Evolutionary conservation across 2,888 invertebrate species (phyloP).

Genomic region (Synergus umbraculus): DNA sequence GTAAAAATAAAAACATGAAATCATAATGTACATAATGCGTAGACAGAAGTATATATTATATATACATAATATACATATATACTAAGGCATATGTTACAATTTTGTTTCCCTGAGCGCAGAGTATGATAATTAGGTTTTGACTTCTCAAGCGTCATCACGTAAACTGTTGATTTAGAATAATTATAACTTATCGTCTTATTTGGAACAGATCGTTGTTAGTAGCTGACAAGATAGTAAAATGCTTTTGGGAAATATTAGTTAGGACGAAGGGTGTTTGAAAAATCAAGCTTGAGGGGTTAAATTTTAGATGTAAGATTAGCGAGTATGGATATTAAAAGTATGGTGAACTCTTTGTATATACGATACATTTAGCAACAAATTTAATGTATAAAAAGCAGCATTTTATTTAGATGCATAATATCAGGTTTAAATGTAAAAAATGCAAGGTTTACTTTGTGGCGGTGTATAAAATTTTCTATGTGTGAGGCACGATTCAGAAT

Average conservation of each 20-base stretch:
- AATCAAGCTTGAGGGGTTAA: constrained; percentile 49
- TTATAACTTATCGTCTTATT: constrained; percentile 24
- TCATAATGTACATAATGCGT: constrained; percentile 67
- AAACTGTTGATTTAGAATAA: neutral
- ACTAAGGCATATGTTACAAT: constrained; percentile 46
- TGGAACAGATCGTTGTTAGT: neutral
- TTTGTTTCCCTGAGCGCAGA: constrained; percentile 56
- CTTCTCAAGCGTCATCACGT: constrained; percentile 15
- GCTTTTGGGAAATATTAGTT: constrained; percentile 51
- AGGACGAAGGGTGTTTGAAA: constrained; percentile 19
- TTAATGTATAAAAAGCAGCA: constrained; percentile 61
- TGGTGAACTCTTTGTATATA: constrained; percentile 62
- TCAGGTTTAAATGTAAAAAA: constrained; percentile 56
- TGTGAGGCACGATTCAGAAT: constrained; percentile 5
- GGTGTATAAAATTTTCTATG: constrained; percentile 45
- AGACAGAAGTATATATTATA: constrained; percentile 57
- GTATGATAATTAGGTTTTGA: constrained; percentile 59
- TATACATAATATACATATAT: constrained; percentile 45
- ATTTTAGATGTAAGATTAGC: constrained; percentile 43
- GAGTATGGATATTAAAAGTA: constrained; percentile 49
- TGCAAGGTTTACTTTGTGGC: constrained; percentile 45
- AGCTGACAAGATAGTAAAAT: constrained; percentile 5
- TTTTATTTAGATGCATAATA: constrained; percentile 63
- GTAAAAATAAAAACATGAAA: constrained; percentile 67
- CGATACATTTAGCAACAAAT: constrained; percentile 56